Evolutionary conservation across 2,113 vertebrate genomes (phyloP).

Genomic region (Silurus glanis): DNA sequence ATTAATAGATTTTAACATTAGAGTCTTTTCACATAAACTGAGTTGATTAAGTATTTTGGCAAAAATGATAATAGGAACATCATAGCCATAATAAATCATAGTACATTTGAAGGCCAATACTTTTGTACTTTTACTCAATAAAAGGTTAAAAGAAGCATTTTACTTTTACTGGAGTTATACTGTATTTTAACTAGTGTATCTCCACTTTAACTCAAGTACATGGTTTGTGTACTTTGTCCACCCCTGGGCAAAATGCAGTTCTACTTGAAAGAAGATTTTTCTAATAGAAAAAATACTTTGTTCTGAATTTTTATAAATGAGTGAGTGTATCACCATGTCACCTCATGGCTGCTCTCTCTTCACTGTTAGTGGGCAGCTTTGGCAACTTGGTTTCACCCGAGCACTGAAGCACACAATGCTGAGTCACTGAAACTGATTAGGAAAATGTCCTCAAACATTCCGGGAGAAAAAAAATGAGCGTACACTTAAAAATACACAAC

Average conservation of each 20-base stretch:
- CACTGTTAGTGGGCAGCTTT: background rate
- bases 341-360: background rate
- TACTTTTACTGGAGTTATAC: too few species aligned
- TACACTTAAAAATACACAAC: conserved; percentile 21
- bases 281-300: background rate
- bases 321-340: background rate
- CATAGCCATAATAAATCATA: too few species aligned
- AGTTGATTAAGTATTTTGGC: too few species aligned
- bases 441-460: conserved; percentile 31
- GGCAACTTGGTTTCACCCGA: background rate
- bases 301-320: background rate
- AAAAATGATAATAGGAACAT: too few species aligned
- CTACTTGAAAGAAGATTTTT: background rate
- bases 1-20: too few species aligned
- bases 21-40: too few species aligned
- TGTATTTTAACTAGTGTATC: too few species aligned
- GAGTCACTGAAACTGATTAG: conserved; percentile 22
- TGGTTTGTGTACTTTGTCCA: too few species aligned
- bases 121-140: too few species aligned
- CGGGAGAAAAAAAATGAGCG: conserved; percentile 13
- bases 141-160: too few species aligned
- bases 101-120: too few species aligned
- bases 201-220: too few species aligned
- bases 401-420: conserved; percentile 17
- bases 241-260: background rate